Evolutionary conservation across 2,888 invertebrate species (phyloP).

Genomic region (Lutraria lutraria): DNA sequence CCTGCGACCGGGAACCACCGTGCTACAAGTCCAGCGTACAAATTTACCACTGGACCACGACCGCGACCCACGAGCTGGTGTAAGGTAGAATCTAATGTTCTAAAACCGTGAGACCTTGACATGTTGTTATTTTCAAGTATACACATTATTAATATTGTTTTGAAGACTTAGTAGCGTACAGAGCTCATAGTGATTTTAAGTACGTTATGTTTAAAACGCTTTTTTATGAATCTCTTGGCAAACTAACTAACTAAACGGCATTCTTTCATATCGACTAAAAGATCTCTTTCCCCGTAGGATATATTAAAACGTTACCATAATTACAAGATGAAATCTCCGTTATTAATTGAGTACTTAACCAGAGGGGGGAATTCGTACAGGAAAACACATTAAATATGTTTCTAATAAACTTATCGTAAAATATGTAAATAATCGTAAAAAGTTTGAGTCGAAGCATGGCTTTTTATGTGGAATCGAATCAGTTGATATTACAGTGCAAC

Average conservation of each 20-base stretch:
- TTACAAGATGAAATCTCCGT: background rate
- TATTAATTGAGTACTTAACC: constrained; percentile 6
- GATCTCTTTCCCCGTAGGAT: constrained; percentile 6
- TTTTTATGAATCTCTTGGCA: constrained; percentile 17
- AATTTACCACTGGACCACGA: too few species aligned
- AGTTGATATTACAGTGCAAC: too few species aligned
- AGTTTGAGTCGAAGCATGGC: background rate
- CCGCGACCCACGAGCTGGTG: too few species aligned
- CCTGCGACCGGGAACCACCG: too few species aligned
- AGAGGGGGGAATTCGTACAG: background rate
- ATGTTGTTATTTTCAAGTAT: background rate
- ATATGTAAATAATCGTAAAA: constrained; percentile 20
- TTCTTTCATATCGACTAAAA: background rate
- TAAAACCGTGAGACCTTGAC: too few species aligned
- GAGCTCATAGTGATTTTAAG: background rate
- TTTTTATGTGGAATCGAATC: background rate
- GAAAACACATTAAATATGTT: constrained; percentile 11
- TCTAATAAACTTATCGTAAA: background rate
- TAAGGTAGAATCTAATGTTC: too few species aligned
- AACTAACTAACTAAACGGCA: constrained; percentile 2
- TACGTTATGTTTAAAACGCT: background rate
- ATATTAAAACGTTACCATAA: constrained; percentile 8
- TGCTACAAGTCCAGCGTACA: too few species aligned
- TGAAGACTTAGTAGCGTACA: background rate
- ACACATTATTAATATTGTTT: too few species aligned